Percentiles rank a stretch among this genome's conserved stretches.
These are phyloP conservation scores for Oostethus manadensis DNA, from an alignment of 2,113 vertebrate species.

Conservation along the genomic window DNA sequence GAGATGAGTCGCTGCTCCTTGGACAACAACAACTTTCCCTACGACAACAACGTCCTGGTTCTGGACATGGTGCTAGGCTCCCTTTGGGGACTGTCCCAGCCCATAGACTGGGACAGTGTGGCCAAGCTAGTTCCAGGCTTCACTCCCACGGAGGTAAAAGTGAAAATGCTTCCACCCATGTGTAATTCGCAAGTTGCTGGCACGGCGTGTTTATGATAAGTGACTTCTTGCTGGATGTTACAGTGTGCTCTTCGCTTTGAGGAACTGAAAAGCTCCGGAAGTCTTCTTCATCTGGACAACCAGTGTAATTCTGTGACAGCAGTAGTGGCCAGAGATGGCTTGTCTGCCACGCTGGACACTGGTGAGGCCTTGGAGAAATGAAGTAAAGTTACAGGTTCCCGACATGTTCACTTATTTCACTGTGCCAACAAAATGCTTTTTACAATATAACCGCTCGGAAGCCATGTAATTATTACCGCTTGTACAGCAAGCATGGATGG, in stretches of 20 bases:
- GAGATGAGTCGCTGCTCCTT: slow-evolving; percentile 88
- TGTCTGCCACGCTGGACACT: slow-evolving; percentile 75
- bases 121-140: slow-evolving; percentile 92
- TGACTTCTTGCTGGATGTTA: slow-evolving; percentile 8
- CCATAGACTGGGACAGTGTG: slow-evolving; percentile 94
- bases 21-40: slow-evolving; percentile 92
- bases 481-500: too few species aligned
- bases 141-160: slow-evolving; percentile 87
- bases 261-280: slow-evolving; percentile 85
- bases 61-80: slow-evolving; percentile 95
- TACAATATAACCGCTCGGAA: too few species aligned
- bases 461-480: too few species aligned
- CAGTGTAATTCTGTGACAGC: slow-evolving; percentile 80
- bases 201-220: neutral
- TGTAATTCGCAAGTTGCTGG: neutral
- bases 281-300: slow-evolving; percentile 82
- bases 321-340: slow-evolving; percentile 73
- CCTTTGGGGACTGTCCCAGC: slow-evolving; percentile 81
- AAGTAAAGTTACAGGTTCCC: slow-evolving; percentile 68
- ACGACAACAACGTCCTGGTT: slow-evolving; percentile 90
- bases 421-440: too few species aligned
- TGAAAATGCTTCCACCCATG: neutral
- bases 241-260: slow-evolving; percentile 94
- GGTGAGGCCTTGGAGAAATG: slow-evolving; percentile 71
- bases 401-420: neutral